Base-by-base conservation (phyloP, 2,797 vertebrate genomes). In the Ambastaia sidthimunki region DNA sequence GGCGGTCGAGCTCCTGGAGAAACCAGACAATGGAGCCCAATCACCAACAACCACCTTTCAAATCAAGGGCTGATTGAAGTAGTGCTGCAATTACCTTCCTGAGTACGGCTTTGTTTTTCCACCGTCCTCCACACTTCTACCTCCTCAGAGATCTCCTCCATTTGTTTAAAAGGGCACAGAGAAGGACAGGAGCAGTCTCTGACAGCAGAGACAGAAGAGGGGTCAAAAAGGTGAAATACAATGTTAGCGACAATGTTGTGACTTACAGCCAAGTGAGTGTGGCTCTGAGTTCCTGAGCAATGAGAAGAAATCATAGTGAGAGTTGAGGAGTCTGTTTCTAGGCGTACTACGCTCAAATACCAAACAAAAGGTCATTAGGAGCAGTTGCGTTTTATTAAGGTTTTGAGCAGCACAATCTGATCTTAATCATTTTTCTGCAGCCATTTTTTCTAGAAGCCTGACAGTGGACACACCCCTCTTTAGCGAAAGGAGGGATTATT, bases 21-120 rank as follows among this genome's bases (percentile, higher is more conserved):
- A 65, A 74, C 65, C 25, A 47, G 48, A 88, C 86, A 85, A 85
- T 86, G 78, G 81, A 76, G 72, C 69, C 73, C 82, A 89, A 87
- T 88, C 87, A 89, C 68, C 37, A 7, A 60, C 34, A 63, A 71
- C 73, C 41, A 44, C 77, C 21, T 82, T 85, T 87, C 76, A 86
- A 86, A 87, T 87, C 83, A 87, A 85, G 80, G 75, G 60, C 63
- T 88, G 88, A 89, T 87, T 88, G 83, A 85, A 89, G 86, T 85
- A 80, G 73, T 52, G 16, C 75, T 21, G 82, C 82, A 87, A 82
- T 88, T 87, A 80, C 78, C 73, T 81, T 81, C 47, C 79, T 52
- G 63, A 83, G 80, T 82, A 81, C 81, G 67, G 63, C 74, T 82
- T 84, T 82, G 82, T 85, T 87, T 83, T 74, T 52, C 63, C 57